Conservation (phyloP, 1,140 invertebrate species). For the Phymorhynchus buccinoides region DNA sequence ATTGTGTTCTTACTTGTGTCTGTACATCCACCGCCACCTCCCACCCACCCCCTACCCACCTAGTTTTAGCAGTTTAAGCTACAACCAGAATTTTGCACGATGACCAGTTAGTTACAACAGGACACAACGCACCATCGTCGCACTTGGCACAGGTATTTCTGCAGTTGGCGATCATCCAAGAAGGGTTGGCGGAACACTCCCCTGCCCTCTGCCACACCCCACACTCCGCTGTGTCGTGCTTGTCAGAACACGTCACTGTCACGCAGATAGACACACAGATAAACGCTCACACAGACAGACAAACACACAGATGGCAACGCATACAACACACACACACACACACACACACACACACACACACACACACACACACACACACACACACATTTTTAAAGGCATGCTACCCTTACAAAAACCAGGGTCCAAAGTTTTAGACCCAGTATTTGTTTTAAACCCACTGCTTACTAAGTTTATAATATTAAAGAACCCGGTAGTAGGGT, state of each 20-base stretch:
- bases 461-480: too few species aligned
- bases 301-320: background rate
- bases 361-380: background rate
- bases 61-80: too few species aligned
- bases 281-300: background rate
- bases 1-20: too few species aligned
- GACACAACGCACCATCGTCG: conserved; percentile 49
- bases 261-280: background rate
- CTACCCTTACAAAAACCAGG: too few species aligned
- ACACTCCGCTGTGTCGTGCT: conserved; percentile 49
- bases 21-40: too few species aligned
- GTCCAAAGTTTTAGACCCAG: too few species aligned
- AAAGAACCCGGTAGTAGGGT: background rate
- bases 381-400: too few species aligned
- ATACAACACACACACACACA: background rate
- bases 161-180: conserved; percentile 65
- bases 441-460: too few species aligned
- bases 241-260: conserved; percentile 48
- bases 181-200: conserved; percentile 59
- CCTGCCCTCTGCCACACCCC: conserved; percentile 49
- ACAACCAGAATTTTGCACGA: too few species aligned
- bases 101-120: too few species aligned
- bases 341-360: conserved; percentile 9
- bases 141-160: conserved; percentile 59
- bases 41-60: too few species aligned